Evolutionary conservation across 1,140 invertebrate species (phyloP).

Genomic region (Campoletis sonorensis): DNA sequence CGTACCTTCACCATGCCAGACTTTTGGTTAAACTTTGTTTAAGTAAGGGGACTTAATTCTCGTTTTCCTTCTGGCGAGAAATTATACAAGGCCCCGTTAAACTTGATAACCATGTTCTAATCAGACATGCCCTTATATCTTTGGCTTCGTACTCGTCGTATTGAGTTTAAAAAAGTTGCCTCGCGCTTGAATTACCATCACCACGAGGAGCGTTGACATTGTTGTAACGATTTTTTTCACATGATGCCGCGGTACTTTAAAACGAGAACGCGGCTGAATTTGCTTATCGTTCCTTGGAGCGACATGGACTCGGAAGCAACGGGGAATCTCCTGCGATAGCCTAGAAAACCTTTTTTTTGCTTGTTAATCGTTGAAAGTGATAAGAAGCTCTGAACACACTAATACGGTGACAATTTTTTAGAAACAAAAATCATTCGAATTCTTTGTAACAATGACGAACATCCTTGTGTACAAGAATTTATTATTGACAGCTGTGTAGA

Average conservation of each 20-base stretch:
- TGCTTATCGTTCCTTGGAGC: conserved; percentile 10
- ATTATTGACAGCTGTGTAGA: too few relatives aligned
- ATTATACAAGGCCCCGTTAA: conserved; percentile 36
- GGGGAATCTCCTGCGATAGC: conserved; percentile 12
- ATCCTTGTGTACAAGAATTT: not conserved
- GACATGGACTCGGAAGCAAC: not conserved
- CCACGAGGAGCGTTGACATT: not conserved
- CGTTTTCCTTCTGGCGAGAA: conserved; percentile 46
- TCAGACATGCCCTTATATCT: conserved; percentile 19
- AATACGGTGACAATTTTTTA: too few relatives aligned
- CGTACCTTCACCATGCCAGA: conserved; percentile 27
- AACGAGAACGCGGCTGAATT: conserved; percentile 29
- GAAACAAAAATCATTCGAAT: too few relatives aligned
- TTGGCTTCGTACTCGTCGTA: not conserved
- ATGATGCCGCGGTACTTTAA: conserved; percentile 17
- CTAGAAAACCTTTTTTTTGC: conserved; percentile 1
- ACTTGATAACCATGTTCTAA: conserved; percentile 12
- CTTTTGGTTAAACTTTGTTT: not conserved
- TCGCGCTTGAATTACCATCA: not conserved
- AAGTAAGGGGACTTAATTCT: conserved; percentile 16
- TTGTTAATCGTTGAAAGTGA: not conserved
- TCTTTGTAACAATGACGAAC: too few relatives aligned
- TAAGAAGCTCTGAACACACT: too few relatives aligned
- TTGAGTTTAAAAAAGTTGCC: not conserved
- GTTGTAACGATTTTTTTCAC: not conserved